Conservation (phyloP, 1,140 invertebrate genomes). For the Drosophila ogumai region DNA sequence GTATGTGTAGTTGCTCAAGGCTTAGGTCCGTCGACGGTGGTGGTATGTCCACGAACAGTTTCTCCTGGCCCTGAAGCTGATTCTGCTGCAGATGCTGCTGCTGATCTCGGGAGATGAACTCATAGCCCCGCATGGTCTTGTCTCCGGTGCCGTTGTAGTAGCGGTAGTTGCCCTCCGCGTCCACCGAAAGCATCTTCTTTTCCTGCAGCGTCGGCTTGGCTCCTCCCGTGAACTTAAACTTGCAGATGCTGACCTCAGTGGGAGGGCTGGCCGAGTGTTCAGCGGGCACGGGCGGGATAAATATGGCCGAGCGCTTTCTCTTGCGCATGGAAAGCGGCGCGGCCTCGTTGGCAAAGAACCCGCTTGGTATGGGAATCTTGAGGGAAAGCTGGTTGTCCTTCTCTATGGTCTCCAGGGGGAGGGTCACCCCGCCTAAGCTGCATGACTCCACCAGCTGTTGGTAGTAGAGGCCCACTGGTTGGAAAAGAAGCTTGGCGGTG, state of each 20-base stretch:
- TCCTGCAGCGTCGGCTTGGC: constrained; percentile 94
- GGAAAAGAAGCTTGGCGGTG: constrained; percentile 86
- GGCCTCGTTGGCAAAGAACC: constrained; percentile 58
- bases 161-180: constrained; percentile 93
- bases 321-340: constrained; percentile 86
- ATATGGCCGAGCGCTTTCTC: constrained; percentile 91
- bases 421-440: constrained; percentile 36
- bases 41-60: constrained; percentile 85
- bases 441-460: constrained; percentile 87
- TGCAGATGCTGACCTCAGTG: constrained; percentile 94
- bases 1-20: constrained; percentile 85
- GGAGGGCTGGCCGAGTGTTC: constrained; percentile 90
- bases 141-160: constrained; percentile 93
- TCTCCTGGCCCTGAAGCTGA: constrained; percentile 85
- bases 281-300: constrained; percentile 91
- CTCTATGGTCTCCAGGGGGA: constrained; percentile 76
- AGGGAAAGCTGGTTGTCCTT: constrained; percentile 81
- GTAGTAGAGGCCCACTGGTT: constrained; percentile 91
- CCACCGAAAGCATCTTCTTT: constrained; percentile 95
- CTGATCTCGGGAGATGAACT: constrained; percentile 90
- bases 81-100: constrained; percentile 86
- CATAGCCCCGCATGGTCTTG: constrained; percentile 90
- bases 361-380: constrained; percentile 79
- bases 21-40: constrained; percentile 82
- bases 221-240: constrained; percentile 96